These are phyloP conservation scores for Hybognathus amarus DNA, from an alignment of 2,797 vertebrate genomes.

Conservation along the genomic window DNA sequence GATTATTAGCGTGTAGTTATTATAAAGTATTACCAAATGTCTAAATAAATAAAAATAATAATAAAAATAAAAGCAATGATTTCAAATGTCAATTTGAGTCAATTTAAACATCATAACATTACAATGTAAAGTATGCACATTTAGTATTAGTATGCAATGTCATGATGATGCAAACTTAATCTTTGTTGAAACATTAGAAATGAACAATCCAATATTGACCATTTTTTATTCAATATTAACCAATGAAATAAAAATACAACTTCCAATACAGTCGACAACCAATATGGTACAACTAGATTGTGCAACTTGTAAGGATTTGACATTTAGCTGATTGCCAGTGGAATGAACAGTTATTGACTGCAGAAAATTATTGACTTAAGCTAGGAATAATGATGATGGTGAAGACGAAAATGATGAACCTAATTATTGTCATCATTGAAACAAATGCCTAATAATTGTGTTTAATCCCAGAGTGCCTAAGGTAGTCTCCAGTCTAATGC, in stretches of 20 bases:
- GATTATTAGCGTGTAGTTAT: too few relatives aligned
- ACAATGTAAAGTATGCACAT: neutral
- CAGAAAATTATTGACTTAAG: conserved; percentile 3
- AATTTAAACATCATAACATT: neutral
- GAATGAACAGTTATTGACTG: conserved; percentile 6
- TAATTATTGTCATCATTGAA: conserved; percentile 71
- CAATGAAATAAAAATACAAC: neutral
- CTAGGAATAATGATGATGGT: conserved; percentile 58
- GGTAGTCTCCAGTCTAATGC: conserved; percentile 58
- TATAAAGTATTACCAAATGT: too few relatives aligned
- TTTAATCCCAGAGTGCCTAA: conserved; percentile 68
- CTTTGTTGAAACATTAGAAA: neutral
- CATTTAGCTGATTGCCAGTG: conserved; percentile 17
- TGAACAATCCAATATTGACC: neutral
- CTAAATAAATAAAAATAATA: neutral
- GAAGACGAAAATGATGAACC: conserved; percentile 66
- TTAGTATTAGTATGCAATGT: too few relatives aligned
- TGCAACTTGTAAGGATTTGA: neutral
- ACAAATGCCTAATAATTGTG: conserved; percentile 43
- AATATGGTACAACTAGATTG: neutral
- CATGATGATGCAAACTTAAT: neutral
- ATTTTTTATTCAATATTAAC: neutral
- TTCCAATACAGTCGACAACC: neutral
- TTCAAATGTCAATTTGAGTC: neutral
- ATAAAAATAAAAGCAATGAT: neutral